Evolutionary conservation across 1,140 invertebrate species (phyloP), one percentile per base, ranked within the genome.

Genomic region (Heliconius himera): DNA sequence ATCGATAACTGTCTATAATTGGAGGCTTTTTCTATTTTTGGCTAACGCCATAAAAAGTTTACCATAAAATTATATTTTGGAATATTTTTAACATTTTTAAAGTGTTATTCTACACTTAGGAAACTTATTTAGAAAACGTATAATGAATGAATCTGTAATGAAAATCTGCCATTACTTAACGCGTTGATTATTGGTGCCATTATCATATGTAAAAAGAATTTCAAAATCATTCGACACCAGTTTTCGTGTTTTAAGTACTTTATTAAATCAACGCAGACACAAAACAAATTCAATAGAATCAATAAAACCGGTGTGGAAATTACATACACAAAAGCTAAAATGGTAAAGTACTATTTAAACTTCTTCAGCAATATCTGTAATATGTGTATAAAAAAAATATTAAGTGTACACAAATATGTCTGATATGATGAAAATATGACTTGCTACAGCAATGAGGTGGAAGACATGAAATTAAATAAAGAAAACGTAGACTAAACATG

Each of bases 201-300:
- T 46, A 16, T 3, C 13, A 36, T 46, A 46, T 46, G 41, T 46
- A 16, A 16, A 51, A 20, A 51, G 49, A 66, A 66, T 66, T 66
- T 66, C n/a, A 4, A 83, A 83, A 76, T 81, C 77, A 81, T 81
- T 77, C 49, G 49, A 81, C 74, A 75, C 71, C 80, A 81, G 71
- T 51, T n/a, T 73, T 75, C 70, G 76, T 82, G 76, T 84, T 84
- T 87, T 87, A 87, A 87, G 86, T 87, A 87, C 86, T 83, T 84
- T 83, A 83, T 82, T 86, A 81, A 85, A 86, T 85, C 83, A 86
- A 85, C 83, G 85, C 85, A 85, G 82, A 86, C 80, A 85, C 80
- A 86, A 85, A 82, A 84, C 83, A 81, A 85, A 85, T 86, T 83
- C 84, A 86, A 86, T 88, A 88, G 82, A 85, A 87, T 87, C 82